Evolutionary conservation across 2,797 vertebrate species (phyloP).

Genomic region (Sebastiscus tertius): DNA sequence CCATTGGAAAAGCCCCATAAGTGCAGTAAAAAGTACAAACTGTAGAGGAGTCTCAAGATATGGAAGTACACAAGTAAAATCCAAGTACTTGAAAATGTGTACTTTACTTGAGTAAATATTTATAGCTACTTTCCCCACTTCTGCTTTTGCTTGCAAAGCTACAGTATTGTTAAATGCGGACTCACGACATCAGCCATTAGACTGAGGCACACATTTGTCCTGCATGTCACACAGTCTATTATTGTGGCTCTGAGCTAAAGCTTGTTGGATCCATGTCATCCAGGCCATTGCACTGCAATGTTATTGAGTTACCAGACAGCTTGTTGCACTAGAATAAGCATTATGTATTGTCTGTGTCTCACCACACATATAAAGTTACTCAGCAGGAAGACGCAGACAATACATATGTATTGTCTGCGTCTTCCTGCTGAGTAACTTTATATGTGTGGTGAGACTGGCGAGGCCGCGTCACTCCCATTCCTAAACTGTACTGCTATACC

Average conservation of each 20-base stretch:
- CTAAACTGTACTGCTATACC: conserved; percentile 16
- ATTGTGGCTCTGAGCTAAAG: conserved; percentile 28
- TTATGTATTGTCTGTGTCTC: conserved; percentile 33
- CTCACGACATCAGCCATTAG: background rate
- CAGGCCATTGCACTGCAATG: background rate
- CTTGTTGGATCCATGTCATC: conserved; percentile 6
- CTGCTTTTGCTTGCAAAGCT: background rate
- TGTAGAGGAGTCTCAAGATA: background rate
- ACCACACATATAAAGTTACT: conserved; percentile 52
- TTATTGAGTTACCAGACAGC: conserved; percentile 39
- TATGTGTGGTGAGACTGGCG: conserved; percentile 14
- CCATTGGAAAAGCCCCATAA: too few relatives aligned
- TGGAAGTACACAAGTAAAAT: background rate
- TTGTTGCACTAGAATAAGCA: conserved; percentile 32
- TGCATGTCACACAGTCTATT: conserved; percentile 38
- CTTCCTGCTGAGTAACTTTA: conserved; percentile 62
- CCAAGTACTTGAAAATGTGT: background rate
- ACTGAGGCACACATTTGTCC: background rate
- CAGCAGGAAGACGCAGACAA: conserved; percentile 50
- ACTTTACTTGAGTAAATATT: background rate
- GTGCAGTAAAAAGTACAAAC: background rate
- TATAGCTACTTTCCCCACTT: background rate
- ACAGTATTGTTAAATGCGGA: conserved; percentile 10
- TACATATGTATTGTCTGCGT: conserved; percentile 39
- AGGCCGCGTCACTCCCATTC: conserved; percentile 47